Conservation (phyloP, 2,797 vertebrate species). For the Limosa lapponica region DNA sequence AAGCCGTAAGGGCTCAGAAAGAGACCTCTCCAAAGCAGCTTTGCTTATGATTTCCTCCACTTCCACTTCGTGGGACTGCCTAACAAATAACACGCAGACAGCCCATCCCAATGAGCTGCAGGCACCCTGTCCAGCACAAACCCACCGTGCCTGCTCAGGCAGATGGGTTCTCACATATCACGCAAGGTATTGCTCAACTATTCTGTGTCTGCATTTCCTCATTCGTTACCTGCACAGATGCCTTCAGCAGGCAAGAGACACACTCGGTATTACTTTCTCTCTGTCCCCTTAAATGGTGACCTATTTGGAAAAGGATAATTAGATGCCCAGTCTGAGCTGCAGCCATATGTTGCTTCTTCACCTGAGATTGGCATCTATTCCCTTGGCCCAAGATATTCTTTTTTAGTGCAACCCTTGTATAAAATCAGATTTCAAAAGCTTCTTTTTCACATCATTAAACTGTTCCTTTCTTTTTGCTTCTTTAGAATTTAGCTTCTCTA, state of each 20-base stretch:
- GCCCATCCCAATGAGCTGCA: neutral
- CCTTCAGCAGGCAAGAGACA: neutral
- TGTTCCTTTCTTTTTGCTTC: neutral
- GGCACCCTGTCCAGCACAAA: neutral
- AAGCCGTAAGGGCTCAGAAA: neutral
- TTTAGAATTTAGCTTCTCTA: neutral
- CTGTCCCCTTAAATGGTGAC: neutral
- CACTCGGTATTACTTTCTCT: neutral
- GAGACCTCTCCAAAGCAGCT: neutral
- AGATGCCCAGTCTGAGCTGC: neutral
- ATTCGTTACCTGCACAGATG: neutral
- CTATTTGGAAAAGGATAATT: neutral
- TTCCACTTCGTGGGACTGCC: neutral
- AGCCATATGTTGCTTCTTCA: neutral
- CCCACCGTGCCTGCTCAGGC: neutral
- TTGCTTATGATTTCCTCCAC: neutral
- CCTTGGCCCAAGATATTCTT: neutral
- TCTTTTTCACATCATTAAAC: neutral
- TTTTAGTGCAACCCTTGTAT: neutral
- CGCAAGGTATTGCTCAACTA: neutral
- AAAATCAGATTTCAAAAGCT: neutral
- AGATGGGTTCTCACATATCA: neutral
- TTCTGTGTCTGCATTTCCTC: neutral
- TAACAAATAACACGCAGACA: neutral
- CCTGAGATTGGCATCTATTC: neutral